Conservation (phyloP, 2,797 vertebrate genomes). For the Molossus molossus region DNA sequence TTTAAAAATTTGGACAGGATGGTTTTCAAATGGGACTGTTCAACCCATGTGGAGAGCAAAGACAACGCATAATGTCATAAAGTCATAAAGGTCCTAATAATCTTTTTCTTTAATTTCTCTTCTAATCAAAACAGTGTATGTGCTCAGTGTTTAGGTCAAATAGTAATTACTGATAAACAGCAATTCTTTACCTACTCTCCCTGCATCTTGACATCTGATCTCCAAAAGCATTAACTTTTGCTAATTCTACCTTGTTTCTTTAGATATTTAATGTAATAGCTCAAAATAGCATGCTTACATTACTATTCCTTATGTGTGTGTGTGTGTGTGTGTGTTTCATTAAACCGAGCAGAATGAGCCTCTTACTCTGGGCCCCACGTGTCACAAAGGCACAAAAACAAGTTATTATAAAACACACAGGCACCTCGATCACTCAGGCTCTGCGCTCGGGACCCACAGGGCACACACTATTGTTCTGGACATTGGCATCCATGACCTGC, state of each 20-base stretch:
- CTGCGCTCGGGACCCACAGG: neutral
- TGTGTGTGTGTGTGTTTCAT: neutral
- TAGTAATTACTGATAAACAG: neutral
- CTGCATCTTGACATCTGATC: neutral
- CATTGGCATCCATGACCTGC: neutral
- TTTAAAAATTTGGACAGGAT: neutral
- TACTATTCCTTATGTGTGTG: neutral
- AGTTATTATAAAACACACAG: neutral
- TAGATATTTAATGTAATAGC: neutral
- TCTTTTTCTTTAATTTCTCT: neutral
- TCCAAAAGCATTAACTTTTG: neutral
- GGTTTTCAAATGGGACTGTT: neutral
- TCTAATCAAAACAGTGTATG: neutral
- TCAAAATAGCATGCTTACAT: conserved; percentile 38
- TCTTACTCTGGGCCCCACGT: neutral
- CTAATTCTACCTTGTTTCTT: conserved; percentile 18
- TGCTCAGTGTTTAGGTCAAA: conserved; percentile 19
- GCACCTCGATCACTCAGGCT: neutral
- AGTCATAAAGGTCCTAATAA: neutral
- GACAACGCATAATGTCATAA: neutral
- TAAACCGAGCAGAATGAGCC: neutral
- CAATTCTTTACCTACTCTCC: neutral
- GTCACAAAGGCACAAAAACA: neutral
- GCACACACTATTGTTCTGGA: neutral
- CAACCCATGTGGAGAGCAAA: neutral